Conservation (phyloP, 2,888 invertebrate species). For the Euspilapteryx auroguttella region DNA sequence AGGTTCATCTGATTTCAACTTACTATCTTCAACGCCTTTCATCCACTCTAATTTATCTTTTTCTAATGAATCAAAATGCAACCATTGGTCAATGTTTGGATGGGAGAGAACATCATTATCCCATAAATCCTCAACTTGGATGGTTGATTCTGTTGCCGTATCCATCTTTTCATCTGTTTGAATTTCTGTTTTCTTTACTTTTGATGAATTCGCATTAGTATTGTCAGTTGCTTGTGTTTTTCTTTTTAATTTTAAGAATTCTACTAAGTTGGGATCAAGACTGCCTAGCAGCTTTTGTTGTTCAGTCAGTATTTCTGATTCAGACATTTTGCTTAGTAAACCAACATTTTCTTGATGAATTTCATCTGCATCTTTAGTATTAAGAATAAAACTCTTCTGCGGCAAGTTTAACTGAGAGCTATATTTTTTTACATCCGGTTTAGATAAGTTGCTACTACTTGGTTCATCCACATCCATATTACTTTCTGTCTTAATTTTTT, state of each 20-base stretch:
- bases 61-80: constrained; percentile 86
- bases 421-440: no score
- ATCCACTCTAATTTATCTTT: constrained; percentile 89
- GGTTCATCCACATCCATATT: constrained; percentile 28
- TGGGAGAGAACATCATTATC: constrained; percentile 63
- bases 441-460: no score
- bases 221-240: no score
- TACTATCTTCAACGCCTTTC: constrained; percentile 64
- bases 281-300: constrained; percentile 65
- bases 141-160: constrained; percentile 1
- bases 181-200: constrained; percentile 32
- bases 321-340: constrained; percentile 67
- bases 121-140: constrained; percentile 30
- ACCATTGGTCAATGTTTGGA: constrained; percentile 70
- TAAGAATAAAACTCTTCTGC: constrained; percentile 45
- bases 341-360: constrained; percentile 78
- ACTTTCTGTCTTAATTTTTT: no score
- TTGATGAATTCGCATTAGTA: no score
- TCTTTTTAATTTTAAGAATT: constrained; percentile 60
- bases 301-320: constrained; percentile 75
- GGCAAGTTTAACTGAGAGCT: constrained; percentile 23
- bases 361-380: constrained; percentile 44
- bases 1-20: constrained; percentile 58
- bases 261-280: constrained; percentile 68
- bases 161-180: constrained; percentile 9